Evolutionary conservation across 2,888 invertebrate species (phyloP).

Genomic region (Alloscopus bannaensis): DNA sequence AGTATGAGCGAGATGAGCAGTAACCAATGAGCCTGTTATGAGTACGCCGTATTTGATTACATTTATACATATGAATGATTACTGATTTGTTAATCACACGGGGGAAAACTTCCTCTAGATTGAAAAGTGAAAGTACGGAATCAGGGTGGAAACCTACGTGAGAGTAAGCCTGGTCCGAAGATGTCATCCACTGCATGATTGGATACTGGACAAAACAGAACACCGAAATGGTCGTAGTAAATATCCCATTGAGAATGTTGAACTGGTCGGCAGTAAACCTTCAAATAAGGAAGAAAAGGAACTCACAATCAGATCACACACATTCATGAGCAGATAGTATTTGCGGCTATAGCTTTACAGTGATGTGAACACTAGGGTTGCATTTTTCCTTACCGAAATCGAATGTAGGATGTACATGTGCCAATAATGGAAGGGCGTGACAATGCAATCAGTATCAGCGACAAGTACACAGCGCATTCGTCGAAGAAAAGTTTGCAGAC

Average conservation of each 20-base stretch:
- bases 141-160: constrained; percentile 42
- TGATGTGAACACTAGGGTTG: background rate
- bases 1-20: constrained; percentile 62
- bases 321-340: too few relatives aligned
- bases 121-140: background rate
- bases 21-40: constrained; percentile 67
- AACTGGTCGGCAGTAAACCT: constrained; percentile 74
- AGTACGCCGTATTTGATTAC: background rate
- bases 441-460: constrained; percentile 73
- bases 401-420: constrained; percentile 74
- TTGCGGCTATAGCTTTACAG: too few relatives aligned
- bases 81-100: background rate
- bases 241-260: constrained; percentile 74
- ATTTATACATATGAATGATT: background rate
- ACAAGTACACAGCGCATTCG: constrained; percentile 73
- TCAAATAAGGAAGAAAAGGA: background rate
- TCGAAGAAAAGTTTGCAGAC: constrained; percentile 69
- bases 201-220: constrained; percentile 74
- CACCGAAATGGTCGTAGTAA: constrained; percentile 73
- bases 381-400: constrained; percentile 74
- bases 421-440: constrained; percentile 74
- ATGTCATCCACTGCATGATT: constrained; percentile 73
- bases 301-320: background rate
- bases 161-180: constrained; percentile 51
- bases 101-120: background rate